A percentile compares a stretch with the other conserved stretches of the same genome.
Evolutionary conservation across 2,797 vertebrate genomes (phyloP).

Genomic region (Sarcoramphus papa): DNA sequence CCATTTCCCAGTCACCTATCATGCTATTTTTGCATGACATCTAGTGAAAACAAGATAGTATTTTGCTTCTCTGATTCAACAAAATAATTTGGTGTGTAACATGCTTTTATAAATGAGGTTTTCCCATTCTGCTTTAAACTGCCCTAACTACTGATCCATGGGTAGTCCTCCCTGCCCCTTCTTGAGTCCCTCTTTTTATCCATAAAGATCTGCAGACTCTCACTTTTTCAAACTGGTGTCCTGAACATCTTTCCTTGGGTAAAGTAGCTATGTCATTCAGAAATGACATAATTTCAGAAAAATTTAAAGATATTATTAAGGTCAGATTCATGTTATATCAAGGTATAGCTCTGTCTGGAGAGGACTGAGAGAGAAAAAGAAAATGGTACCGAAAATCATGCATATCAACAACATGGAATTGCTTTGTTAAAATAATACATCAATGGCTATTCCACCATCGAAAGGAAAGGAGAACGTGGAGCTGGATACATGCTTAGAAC

Average conservation of each 20-base stretch:
- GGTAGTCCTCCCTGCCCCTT: neutral
- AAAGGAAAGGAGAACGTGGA: neutral
- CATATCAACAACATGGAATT: neutral
- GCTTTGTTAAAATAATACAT: neutral
- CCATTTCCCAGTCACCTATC: neutral
- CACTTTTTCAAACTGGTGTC: neutral
- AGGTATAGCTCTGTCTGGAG: neutral
- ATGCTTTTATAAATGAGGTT: neutral
- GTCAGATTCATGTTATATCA: neutral
- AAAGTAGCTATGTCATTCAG: neutral
- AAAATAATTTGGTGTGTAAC: neutral
- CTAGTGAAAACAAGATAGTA: neutral
- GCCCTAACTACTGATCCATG: neutral
- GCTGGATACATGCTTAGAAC: neutral
- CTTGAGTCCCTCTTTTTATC: neutral
- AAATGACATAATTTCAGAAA: neutral
- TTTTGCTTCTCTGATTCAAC: neutral
- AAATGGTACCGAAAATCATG: neutral
- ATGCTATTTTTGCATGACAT: neutral
- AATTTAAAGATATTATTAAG: neutral
- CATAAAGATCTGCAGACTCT: neutral
- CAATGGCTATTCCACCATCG: neutral
- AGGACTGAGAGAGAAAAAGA: neutral
- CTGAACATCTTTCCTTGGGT: neutral
- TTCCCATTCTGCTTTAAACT: neutral